Evolutionary conservation across 2,113 vertebrate genomes (phyloP).

Genomic region (Erythrocercus mccallii): DNA sequence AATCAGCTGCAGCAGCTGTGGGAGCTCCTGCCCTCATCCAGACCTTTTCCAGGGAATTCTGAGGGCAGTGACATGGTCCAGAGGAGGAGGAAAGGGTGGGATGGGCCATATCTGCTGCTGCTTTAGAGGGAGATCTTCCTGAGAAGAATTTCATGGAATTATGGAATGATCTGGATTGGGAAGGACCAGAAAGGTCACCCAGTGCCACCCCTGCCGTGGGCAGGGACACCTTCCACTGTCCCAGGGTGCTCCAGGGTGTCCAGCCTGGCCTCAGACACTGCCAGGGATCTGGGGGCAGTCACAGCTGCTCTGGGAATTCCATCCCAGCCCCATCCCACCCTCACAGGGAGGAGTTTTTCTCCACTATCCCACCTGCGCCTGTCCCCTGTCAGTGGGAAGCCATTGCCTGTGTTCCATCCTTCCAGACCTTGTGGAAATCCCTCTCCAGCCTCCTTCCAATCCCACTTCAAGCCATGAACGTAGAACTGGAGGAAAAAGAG

Average conservation of each 20-base stretch:
- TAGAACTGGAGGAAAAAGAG: not conserved
- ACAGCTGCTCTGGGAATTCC: not conserved
- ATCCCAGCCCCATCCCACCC: not conserved
- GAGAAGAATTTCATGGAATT: not conserved
- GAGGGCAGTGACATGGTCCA: not conserved
- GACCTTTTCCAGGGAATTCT: not conserved
- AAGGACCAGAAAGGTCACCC: not conserved
- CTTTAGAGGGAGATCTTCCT: not conserved
- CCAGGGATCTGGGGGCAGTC: not conserved
- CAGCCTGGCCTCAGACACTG: fast-evolving
- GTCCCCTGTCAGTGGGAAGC: not conserved
- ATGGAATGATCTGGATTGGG: not conserved
- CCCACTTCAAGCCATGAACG: not conserved
- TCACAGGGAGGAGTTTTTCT: not conserved
- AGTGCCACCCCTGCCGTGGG: not conserved
- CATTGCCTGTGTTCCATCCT: not conserved
- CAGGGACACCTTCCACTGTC: fast-evolving
- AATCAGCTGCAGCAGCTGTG: not conserved
- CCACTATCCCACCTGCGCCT: not conserved
- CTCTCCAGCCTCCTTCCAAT: not conserved
- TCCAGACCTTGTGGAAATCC: not conserved
- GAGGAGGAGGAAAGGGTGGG: not conserved
- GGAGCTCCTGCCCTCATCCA: not conserved
- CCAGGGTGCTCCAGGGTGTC: fast-evolving
- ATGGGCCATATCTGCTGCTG: fast-evolving